Evolutionary conservation across 2,113 vertebrate species (phyloP).

Genomic region (Picathartes gymnocephalus): DNA sequence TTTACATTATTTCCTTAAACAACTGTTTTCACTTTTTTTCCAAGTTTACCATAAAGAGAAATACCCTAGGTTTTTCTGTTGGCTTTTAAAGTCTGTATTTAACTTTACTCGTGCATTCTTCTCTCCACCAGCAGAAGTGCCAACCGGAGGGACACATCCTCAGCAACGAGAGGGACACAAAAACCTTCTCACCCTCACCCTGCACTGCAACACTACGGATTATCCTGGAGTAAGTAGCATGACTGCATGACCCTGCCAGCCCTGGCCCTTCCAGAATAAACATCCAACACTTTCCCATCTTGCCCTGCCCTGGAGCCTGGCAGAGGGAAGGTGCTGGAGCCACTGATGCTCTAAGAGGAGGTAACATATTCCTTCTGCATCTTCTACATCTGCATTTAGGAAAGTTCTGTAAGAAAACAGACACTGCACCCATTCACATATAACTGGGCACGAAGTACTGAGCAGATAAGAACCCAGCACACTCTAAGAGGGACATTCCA

Average conservation of each 20-base stretch:
- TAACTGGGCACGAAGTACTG: background rate
- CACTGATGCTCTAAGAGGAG: accelerated
- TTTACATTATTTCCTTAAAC: background rate
- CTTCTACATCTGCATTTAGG: background rate
- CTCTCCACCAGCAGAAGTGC: background rate
- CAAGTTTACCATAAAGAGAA: background rate
- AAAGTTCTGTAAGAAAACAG: background rate
- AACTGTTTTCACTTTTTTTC: background rate
- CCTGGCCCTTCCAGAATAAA: background rate
- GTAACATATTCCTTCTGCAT: background rate
- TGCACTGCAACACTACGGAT: accelerated
- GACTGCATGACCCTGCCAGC: background rate
- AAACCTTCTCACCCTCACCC: background rate
- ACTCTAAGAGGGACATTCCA: background rate
- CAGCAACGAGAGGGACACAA: accelerated
- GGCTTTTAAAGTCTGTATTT: background rate
- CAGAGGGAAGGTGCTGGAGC: background rate
- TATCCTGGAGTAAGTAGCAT: background rate
- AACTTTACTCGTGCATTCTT: background rate
- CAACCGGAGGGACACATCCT: background rate
- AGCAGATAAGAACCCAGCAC: background rate
- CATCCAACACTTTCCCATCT: background rate
- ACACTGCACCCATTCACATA: background rate
- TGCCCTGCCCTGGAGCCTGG: too few species aligned
- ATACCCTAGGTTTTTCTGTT: background rate